Evolutionary conservation across 1,140 invertebrate genomes (phyloP).

Genomic region (Olivierus martensii): DNA sequence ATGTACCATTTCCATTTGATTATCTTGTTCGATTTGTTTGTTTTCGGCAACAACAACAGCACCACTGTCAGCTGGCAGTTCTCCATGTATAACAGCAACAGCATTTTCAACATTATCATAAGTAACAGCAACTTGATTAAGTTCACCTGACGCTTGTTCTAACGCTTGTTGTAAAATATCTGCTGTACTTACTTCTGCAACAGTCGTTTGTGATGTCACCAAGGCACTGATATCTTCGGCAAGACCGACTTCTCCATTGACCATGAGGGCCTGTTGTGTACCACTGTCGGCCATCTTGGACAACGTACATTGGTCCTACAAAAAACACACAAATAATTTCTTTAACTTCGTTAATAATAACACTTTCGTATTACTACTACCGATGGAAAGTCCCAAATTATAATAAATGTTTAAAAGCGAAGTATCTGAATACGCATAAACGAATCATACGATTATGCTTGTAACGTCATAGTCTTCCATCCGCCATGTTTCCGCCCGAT

Average conservation of each 20-base stretch:
- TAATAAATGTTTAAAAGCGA: no score
- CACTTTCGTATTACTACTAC: no score
- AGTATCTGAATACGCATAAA: no score
- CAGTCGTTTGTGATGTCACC: neutral
- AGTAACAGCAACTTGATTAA: slow-evolving; percentile 10
- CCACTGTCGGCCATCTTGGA: slow-evolving; percentile 8
- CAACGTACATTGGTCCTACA: neutral
- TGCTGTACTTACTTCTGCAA: slow-evolving; percentile 10
- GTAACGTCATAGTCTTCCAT: no score
- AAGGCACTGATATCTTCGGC: neutral
- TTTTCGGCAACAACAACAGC: slow-evolving; percentile 10
- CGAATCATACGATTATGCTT: no score
- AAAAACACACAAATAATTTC: no score
- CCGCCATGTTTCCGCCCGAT: no score
- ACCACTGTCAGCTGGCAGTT: slow-evolving; percentile 12
- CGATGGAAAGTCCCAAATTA: no score
- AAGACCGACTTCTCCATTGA: neutral
- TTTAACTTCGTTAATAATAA: no score
- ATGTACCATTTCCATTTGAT: slow-evolving; percentile 4
- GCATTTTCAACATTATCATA: slow-evolving; percentile 15
- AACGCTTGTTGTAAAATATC: slow-evolving; percentile 33
- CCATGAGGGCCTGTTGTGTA: slow-evolving; percentile 12
- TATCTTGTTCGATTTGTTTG: slow-evolving; percentile 13
- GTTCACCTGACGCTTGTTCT: slow-evolving; percentile 24
- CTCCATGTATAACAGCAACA: slow-evolving; percentile 10